Evolutionary conservation across 64 coral and sea anemone species (phyloP).

Genomic region (Montipora efflorescens): DNA sequence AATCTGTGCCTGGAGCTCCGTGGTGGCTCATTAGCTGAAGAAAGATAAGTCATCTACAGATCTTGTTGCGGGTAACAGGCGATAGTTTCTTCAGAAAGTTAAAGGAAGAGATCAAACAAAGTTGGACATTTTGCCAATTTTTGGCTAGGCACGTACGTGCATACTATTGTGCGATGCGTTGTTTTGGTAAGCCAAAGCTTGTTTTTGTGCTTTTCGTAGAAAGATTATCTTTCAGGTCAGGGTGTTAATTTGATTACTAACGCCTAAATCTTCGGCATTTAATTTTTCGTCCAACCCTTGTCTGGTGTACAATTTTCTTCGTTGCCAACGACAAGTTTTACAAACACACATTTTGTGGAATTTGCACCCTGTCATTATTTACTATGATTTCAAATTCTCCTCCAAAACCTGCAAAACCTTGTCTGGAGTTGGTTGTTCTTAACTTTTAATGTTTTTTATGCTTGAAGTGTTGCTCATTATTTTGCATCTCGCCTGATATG

Average conservation of each 20-base stretch:
- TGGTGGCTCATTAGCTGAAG: background rate
- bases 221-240: background rate
- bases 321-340: too few relatives aligned
- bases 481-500: background rate
- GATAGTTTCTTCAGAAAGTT: background rate
- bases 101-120: slow-evolving; percentile 12
- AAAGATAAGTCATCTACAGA: background rate
- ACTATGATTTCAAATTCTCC: too few relatives aligned
- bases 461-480: background rate
- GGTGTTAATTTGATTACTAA: background rate
- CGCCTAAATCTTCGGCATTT: background rate
- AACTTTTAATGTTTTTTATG: too few relatives aligned
- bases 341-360: background rate
- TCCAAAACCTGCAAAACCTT: too few relatives aligned
- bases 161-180: background rate
- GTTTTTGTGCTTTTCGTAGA: background rate
- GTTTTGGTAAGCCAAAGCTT: slow-evolving; percentile 32
- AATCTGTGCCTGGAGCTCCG: background rate
- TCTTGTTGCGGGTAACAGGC: background rate
- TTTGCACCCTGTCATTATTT: background rate
- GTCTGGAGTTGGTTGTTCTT: too few relatives aligned
- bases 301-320: too few relatives aligned
- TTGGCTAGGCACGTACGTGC: background rate
- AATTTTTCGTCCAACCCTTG: background rate
- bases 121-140: slow-evolving; percentile 14